These are phyloP conservation scores for Rhaphigaster nebulosa DNA, from an alignment of 2,888 invertebrate species.

Conservation along the genomic window DNA sequence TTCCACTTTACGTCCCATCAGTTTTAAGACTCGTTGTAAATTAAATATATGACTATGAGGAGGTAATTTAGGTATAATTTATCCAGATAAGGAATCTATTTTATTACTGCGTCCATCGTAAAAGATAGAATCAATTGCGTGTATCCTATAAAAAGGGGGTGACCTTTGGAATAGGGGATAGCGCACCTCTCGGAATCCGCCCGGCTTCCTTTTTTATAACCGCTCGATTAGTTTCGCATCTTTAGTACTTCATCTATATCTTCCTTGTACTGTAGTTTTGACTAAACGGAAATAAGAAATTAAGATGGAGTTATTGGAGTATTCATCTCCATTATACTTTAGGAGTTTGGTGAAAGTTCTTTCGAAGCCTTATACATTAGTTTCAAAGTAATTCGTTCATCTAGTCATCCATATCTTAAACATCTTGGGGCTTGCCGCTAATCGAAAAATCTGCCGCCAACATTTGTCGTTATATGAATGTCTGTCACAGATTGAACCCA, in stretches of 20 bases:
- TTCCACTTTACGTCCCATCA: not conserved
- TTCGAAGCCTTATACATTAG: no score
- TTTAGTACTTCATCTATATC: not conserved
- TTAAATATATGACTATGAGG: not conserved
- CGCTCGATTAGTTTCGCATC: not conserved
- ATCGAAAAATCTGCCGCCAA: no score
- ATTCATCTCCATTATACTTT: not conserved
- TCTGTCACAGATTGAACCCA: no score
- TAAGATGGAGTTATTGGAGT: not conserved
- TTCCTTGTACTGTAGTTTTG: not conserved
- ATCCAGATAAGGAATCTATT: conserved; percentile 1
- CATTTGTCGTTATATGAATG: no score
- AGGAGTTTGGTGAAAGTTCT: no score
- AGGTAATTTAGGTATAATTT: not conserved
- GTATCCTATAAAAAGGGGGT: not conserved
- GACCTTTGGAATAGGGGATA: not conserved
- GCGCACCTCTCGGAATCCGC: not conserved
- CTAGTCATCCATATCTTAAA: no score
- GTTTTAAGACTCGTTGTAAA: not conserved
- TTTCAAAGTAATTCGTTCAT: no score
- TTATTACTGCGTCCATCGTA: not conserved
- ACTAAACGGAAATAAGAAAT: not conserved
- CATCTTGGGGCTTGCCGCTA: no score
- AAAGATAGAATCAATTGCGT: conserved; percentile 9
- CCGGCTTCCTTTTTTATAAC: not conserved